phyloP scores from a whole-genome alignment of 1,140 invertebrate species.

The Himalopsyche phryganea region DNA sequence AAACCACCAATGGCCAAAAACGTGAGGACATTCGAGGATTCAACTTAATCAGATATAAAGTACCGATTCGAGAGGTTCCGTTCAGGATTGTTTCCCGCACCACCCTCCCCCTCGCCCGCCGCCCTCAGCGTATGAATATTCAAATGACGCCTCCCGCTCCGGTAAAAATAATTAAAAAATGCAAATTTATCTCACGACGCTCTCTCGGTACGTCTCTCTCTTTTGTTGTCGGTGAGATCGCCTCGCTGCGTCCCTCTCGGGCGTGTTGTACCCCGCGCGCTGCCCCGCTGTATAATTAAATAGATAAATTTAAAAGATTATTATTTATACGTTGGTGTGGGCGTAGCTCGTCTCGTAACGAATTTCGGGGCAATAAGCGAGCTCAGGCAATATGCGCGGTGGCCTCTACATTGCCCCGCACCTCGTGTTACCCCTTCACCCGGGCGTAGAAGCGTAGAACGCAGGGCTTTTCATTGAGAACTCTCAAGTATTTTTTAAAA shows the following conservation, averaged over 20 bases:
- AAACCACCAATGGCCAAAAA: too few relatives aligned
- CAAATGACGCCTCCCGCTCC: constrained; percentile 33
- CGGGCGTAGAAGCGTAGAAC: not conserved
- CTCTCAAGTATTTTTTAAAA: too few relatives aligned
- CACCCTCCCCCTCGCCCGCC: not conserved
- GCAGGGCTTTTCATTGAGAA: not conserved
- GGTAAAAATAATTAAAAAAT: constrained; percentile 37
- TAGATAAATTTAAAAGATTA: constrained; percentile 37
- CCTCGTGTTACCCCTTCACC: constrained; percentile 1
- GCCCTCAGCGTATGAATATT: constrained; percentile 31
- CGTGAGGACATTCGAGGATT: not conserved
- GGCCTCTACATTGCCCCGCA: not conserved
- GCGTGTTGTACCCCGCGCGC: constrained; percentile 10
- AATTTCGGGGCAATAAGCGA: constrained; percentile 25
- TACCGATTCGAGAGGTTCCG: not conserved
- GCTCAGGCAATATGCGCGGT: constrained; percentile 8
- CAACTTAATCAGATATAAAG: constrained; percentile 18
- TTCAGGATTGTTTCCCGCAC: constrained; percentile 5
- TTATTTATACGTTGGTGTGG: constrained; percentile 36
- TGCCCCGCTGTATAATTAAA: constrained; percentile 33
- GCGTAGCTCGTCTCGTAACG: constrained; percentile 34
- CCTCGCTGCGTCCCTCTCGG: constrained; percentile 13
- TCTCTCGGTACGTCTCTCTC: constrained; percentile 7
- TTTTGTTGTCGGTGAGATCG: constrained; percentile 11
- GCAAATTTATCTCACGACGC: constrained; percentile 33